phyloP scores from a whole-genome alignment of 2,888 invertebrate genomes.

The Crepidodera aurea region DNA sequence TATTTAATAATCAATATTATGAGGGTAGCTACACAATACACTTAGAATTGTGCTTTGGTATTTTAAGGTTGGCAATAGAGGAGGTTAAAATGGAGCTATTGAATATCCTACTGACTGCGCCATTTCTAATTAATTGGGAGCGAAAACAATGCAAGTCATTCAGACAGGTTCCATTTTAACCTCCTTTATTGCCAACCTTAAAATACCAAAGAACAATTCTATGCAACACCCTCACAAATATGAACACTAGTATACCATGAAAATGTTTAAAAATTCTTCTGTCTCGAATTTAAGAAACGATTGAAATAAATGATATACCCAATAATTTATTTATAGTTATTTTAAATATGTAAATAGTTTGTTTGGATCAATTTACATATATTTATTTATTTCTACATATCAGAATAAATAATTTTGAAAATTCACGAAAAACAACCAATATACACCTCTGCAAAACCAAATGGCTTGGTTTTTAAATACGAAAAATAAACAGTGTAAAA shows the following conservation, averaged over 20 bases:
- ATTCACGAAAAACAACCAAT: slow-evolving; percentile 47
- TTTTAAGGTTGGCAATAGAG: no score
- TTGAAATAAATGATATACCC: no score
- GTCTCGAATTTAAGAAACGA: not conserved
- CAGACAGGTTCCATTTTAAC: no score
- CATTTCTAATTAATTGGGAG: no score
- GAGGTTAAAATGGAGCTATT: no score
- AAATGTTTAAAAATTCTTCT: slow-evolving; percentile 10
- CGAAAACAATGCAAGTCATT: no score
- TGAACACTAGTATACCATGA: not conserved
- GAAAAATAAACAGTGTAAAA: slow-evolving; percentile 46
- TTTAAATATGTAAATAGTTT: not conserved
- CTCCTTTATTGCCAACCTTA: no score
- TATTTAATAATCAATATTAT: not conserved
- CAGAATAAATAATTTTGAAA: slow-evolving; percentile 45
- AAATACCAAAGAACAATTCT: no score
- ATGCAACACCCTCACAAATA: no score
- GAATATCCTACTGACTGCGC: no score
- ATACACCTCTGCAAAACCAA: slow-evolving; percentile 48
- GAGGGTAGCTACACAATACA: no score
- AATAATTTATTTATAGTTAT: not conserved
- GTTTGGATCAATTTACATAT: slow-evolving; percentile 1
- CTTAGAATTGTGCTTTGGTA: no score
- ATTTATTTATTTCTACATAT: slow-evolving; percentile 46
- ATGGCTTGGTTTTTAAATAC: slow-evolving; percentile 43